Evolutionary conservation across 2,797 vertebrate genomes (phyloP), one percentile per base, ranked within the genome.

Genomic region (Hyperoplus immaculatus): DNA sequence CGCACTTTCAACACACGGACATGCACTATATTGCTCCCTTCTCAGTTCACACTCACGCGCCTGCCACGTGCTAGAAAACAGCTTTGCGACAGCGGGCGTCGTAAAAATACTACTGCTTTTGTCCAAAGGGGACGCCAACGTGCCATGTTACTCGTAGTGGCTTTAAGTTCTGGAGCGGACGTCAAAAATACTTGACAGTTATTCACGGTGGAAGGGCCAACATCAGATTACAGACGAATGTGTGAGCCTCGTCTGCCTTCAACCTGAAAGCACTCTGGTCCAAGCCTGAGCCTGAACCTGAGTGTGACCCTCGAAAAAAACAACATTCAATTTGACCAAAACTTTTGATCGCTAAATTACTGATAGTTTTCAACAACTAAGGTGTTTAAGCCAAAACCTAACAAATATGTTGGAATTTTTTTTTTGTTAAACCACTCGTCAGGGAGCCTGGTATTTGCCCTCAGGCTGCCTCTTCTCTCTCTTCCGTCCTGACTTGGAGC

Each of bases 391-490:
- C 39, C 41, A 54, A 72, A 70, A 68, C 55, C 43, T 7, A 15
- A 69, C 56, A 75, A 77, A 81, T 76, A 75, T 42, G 45, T 75
- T 67, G 57, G 79, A 81, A 64, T 71, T 43, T 50, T 7, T 47
- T 57, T 71, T 68, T 60, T 14, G 12, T 4, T 62, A 61, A 77
- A 71, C 58, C 55, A 29, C 18, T 62, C 73, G 59, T 66, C 62
- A 68, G 43, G 72, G 77, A 69, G 75, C 59, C 65, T 75, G 70
- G 72, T 85, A 81, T 89, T 83, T 85, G 80, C 75, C 82, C 84
- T 15, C 29, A 56, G 64, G 80, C 72, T 81, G 73, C 73, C 77
- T 78, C 69, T 29, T 29, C 50, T 49, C 70, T 77, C 66, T 77
- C 76, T 84, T 79, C 69, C 56, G 38, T 72, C 71, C 77, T 56